phyloP scores from a whole-genome alignment of 1,140 invertebrate species.

The Listronotus oregonensis region DNA sequence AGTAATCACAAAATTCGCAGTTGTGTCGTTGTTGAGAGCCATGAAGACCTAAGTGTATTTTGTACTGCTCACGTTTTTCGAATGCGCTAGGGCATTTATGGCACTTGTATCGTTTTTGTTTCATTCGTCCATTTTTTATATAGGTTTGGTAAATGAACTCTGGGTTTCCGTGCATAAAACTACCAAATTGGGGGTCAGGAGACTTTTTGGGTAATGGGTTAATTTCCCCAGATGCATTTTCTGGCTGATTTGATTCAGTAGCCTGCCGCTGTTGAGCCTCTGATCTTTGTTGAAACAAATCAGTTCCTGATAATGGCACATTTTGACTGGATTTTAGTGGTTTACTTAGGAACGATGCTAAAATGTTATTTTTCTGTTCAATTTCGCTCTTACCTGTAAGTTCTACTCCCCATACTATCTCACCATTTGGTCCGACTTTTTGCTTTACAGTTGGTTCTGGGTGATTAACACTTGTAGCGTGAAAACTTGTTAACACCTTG shows the following conservation, averaged over 20 bases:
- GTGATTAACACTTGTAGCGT: constrained; percentile 66
- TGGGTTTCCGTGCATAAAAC: constrained; percentile 70
- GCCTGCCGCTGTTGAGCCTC: constrained; percentile 59
- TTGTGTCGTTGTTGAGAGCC: constrained; percentile 82
- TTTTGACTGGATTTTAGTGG: constrained; percentile 47
- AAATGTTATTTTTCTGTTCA: constrained; percentile 27
- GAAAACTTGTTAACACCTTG: constrained; percentile 69
- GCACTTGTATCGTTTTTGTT: constrained; percentile 81
- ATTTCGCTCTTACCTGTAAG: constrained; percentile 61
- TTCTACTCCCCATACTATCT: constrained; percentile 61
- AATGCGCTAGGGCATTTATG: constrained; percentile 87
- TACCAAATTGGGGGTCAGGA: constrained; percentile 68
- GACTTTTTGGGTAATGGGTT: constrained; percentile 16
- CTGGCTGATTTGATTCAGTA: constrained; percentile 4
- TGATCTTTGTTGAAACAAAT: constrained; percentile 65
- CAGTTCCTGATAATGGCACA: constrained; percentile 67
- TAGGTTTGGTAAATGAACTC: constrained; percentile 78
- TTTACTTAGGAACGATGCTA: constrained; percentile 50
- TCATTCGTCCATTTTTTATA: constrained; percentile 73
- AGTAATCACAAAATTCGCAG: constrained; percentile 87
- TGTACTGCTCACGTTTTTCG: constrained; percentile 84
- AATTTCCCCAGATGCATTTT: constrained; percentile 10
- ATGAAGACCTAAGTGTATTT: constrained; percentile 81
- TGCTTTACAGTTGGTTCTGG: constrained; percentile 67
- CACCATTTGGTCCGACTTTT: constrained; percentile 52